Evolutionary conservation across 2,888 invertebrate genomes (phyloP).

Genomic region (Cosmia trapezina): DNA sequence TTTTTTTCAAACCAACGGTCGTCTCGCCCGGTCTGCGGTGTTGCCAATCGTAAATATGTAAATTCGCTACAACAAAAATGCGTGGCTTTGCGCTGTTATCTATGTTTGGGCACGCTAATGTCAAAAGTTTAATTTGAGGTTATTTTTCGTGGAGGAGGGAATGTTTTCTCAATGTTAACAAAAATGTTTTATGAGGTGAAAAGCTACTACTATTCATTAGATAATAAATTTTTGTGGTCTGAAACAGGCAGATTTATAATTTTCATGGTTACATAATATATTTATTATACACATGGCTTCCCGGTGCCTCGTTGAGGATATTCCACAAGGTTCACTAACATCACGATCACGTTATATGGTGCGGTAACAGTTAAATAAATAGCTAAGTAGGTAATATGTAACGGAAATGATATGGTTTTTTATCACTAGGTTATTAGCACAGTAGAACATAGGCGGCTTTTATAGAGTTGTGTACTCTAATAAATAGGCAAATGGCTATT

Average conservation of each 20-base stretch:
- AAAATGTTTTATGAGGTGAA: background rate
- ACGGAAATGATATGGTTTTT: constrained; percentile 17
- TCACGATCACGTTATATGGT: background rate
- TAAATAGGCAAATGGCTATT: constrained; percentile 4
- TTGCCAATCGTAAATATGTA: constrained; percentile 61
- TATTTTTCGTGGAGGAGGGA: background rate
- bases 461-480: background rate
- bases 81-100: constrained; percentile 36
- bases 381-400: constrained; percentile 4
- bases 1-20: constrained; percentile 82
- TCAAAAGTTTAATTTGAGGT: constrained; percentile 16
- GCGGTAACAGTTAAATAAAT: background rate
- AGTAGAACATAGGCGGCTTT: constrained; percentile 27
- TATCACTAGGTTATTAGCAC: constrained; percentile 37
- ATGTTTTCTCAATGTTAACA: background rate
- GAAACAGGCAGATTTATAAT: background rate
- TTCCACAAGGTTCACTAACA: constrained; percentile 17
- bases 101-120: constrained; percentile 41
- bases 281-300: constrained; percentile 28
- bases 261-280: constrained; percentile 22
- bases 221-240: background rate
- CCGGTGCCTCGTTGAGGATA: background rate
- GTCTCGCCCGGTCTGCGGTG: constrained; percentile 57
- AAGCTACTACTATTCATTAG: background rate
- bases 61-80: constrained; percentile 49